phyloP scores from a whole-genome alignment of 2,888 invertebrate species.

The Drosophila basisetae region DNA sequence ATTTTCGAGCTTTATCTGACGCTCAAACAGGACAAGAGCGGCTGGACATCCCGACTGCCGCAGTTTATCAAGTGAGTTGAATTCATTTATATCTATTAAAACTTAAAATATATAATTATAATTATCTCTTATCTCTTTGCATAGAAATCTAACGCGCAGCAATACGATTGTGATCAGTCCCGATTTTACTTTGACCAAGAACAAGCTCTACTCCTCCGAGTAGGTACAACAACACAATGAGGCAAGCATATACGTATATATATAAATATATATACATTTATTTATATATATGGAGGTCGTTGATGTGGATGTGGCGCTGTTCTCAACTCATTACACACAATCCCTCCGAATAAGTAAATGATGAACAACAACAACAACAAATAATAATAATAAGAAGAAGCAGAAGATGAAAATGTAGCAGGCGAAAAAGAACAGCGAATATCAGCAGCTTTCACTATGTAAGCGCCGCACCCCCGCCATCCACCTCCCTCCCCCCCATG shows the following conservation, averaged over 20 bases:
- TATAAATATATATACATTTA: not conserved
- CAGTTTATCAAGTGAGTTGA: conserved; percentile 94
- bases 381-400: conserved; percentile 29
- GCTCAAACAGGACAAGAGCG: conserved; percentile 93
- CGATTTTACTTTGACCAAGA: conserved; percentile 95
- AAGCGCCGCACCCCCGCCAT: conserved; percentile 3
- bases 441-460: conserved; percentile 25
- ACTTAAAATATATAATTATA: not conserved
- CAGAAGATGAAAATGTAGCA: conserved; percentile 21
- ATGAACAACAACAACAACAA: conserved; percentile 34
- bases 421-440: conserved; percentile 35
- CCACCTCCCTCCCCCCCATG: conserved; percentile 1
- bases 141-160: conserved; percentile 93
- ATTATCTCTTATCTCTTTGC: conserved; percentile 54
- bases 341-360: conserved; percentile 76
- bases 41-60: conserved; percentile 94
- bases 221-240: conserved; percentile 58
- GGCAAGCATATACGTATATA: conserved; percentile 28
- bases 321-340: conserved; percentile 66
- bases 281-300: conserved; percentile 37
- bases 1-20: conserved; percentile 96
- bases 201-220: conserved; percentile 92
- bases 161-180: conserved; percentile 95
- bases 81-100: not conserved
- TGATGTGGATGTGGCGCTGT: conserved; percentile 49